Conservation (phyloP, 2,113 vertebrate species). For the Lepisosteus oculatus region DNA sequence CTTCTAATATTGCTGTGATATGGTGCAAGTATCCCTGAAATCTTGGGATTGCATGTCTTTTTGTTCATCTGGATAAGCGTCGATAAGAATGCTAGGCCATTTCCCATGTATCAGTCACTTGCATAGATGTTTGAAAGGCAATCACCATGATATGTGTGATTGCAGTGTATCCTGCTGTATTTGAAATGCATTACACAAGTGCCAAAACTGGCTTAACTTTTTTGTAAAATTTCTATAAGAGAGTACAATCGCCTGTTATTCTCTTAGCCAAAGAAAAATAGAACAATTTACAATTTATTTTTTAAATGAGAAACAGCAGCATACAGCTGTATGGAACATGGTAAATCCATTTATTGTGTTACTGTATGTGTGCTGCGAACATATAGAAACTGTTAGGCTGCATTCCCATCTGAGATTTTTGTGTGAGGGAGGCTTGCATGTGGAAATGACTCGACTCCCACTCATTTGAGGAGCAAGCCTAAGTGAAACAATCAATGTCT, state of each 20-base stretch:
- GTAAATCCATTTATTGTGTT: too few relatives aligned
- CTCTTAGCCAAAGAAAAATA: too few relatives aligned
- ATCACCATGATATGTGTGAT: slow-evolving; percentile 33
- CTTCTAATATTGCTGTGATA: slow-evolving; percentile 61
- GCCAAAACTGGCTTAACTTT: slow-evolving; percentile 65
- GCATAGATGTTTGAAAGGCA: slow-evolving; percentile 49
- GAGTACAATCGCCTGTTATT: slow-evolving; percentile 21
- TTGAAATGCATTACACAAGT: slow-evolving; percentile 36
- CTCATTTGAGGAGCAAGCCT: too few relatives aligned
- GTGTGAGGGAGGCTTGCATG: too few relatives aligned
- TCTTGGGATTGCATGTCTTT: slow-evolving; percentile 62
- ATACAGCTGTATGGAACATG: too few relatives aligned
- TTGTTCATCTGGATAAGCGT: slow-evolving; percentile 73
- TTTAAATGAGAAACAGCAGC: too few relatives aligned
- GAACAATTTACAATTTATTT: too few relatives aligned
- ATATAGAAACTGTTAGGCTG: too few relatives aligned
- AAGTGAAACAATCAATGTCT: too few relatives aligned
- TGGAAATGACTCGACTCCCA: too few relatives aligned
- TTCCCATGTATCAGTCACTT: slow-evolving; percentile 63
- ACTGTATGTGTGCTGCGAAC: too few relatives aligned
- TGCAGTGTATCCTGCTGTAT: neutral
- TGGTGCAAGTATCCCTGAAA: slow-evolving; percentile 57
- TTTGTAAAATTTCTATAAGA: slow-evolving; percentile 58
- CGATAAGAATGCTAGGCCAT: slow-evolving; percentile 66
- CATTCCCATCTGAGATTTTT: too few relatives aligned